Evolutionary conservation across 2,113 vertebrate genomes (phyloP).

Genomic region (Mixornis gularis): DNA sequence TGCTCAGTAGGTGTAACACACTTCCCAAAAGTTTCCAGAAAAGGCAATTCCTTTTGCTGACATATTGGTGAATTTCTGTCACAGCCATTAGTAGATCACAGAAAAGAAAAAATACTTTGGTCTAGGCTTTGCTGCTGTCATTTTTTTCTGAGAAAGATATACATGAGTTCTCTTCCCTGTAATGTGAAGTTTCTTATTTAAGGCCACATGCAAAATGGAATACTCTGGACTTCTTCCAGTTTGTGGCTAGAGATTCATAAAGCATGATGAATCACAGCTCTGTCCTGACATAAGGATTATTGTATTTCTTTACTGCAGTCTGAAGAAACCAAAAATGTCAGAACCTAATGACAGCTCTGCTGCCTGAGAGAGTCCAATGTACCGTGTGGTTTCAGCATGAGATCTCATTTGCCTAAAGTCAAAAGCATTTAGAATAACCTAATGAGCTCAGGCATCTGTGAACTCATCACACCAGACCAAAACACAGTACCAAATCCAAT

Average conservation of each 20-base stretch:
- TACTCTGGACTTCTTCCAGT: background rate
- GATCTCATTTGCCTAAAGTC: background rate
- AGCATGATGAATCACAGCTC: background rate
- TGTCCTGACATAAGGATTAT: background rate
- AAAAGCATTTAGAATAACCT: slow-evolving; percentile 1
- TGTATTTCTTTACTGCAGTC: background rate
- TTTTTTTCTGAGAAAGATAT: background rate
- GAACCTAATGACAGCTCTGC: background rate
- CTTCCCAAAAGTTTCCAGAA: background rate
- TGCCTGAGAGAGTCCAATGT: background rate
- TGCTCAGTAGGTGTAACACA: background rate
- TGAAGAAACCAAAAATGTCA: background rate
- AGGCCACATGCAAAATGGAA: background rate
- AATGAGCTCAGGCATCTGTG: background rate
- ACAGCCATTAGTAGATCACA: background rate
- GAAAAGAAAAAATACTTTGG: background rate
- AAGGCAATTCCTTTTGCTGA: background rate
- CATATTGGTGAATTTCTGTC: background rate
- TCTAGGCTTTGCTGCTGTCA: background rate
- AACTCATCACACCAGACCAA: background rate
- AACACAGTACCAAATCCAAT: background rate
- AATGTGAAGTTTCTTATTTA: background rate
- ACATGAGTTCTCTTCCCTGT: background rate
- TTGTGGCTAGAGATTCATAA: background rate
- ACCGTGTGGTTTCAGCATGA: background rate